Conservation (phyloP, 2,888 invertebrate species). For the Acleris holmiana region DNA sequence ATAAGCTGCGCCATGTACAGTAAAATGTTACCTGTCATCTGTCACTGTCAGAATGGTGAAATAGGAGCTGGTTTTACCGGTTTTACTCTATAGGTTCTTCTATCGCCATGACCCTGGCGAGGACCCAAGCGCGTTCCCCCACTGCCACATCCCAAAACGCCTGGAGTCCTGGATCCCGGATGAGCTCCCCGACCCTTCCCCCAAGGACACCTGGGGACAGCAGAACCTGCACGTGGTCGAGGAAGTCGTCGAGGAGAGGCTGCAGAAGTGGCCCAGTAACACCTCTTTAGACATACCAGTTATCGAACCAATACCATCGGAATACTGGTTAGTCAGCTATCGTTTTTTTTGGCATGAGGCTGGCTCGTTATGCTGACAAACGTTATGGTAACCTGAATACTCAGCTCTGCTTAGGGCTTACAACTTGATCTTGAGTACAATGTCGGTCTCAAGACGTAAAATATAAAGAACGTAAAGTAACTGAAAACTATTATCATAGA, state of each 20-base stretch:
- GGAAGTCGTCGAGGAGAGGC: slow-evolving; percentile 50
- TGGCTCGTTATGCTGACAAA: too few relatives aligned
- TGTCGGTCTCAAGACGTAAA: too few relatives aligned
- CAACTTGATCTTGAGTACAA: too few relatives aligned
- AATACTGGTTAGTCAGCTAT: slow-evolving; percentile 58
- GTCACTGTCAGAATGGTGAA: too few relatives aligned
- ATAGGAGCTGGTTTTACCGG: too few relatives aligned
- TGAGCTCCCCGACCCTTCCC: slow-evolving; percentile 64
- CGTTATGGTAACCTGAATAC: too few relatives aligned
- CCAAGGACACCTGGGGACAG: slow-evolving; percentile 69
- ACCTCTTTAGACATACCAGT: slow-evolving; percentile 59
- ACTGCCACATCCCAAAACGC: slow-evolving; percentile 69
- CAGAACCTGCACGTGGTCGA: slow-evolving; percentile 60
- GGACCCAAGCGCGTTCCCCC: slow-evolving; percentile 67
- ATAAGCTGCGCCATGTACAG: too few relatives aligned
- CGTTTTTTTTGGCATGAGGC: too few relatives aligned
- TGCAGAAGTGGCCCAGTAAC: slow-evolving; percentile 53
- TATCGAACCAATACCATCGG: slow-evolving; percentile 64
- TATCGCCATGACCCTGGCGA: slow-evolving; percentile 79
- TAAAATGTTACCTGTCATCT: too few relatives aligned
- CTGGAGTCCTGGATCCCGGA: slow-evolving; percentile 72
- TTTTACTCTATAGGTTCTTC: slow-evolving; percentile 57
- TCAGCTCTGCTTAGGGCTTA: too few relatives aligned
- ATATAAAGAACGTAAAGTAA: too few relatives aligned
- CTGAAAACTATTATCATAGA: too few relatives aligned